Base-by-base conservation (phyloP, 2,888 invertebrate genomes). In the Pyralis farinalis region DNA sequence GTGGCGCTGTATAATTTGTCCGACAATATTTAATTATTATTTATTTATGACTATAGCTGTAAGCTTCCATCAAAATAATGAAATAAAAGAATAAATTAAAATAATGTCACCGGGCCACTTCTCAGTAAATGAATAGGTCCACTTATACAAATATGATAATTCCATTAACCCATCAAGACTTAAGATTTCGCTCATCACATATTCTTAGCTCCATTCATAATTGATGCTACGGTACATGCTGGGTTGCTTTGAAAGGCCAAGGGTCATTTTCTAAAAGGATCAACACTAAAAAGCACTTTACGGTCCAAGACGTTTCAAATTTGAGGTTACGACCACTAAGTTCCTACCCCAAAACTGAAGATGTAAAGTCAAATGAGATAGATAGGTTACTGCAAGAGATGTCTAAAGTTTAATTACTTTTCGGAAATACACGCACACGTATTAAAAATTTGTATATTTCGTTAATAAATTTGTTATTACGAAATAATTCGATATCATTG, bases 281-380 rank as follows among this genome's bases (percentile, higher is more conserved):
- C 36, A 20, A 37, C 42, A 37, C 31, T 36, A 31, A 41, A 40
- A 41, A 35, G 35, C 40, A 35, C 37, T 42, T 42, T 37, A 42
- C 20, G 33, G 11, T 29, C n/a, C 6, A 27, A 27, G 20, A 28
- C 25, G 25, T 25, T 25, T 25, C 25, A 43, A 42, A 25, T 42
- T 41, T 30, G 38, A 33, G 41, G 45, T 45, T 40, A 34, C 43
- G 33, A 8, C 21, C 43, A 25, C 35, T 21, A 25, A 40, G 44
- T 27, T 38, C 32, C 40, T 28, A 39, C 41, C 25, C 25, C 7
- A 5, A 16, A 16, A 16, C 16, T 4, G 16, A 16, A 16, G 16
- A 16, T 16, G 16, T 16, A 2, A 16, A 16, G 16, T 3, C 2
- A 16, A 16, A 16, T 3, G 2, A 16, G 16, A 4, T 16, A 16